Percentiles rank a stretch among this genome's conserved stretches.
Conservation (phyloP, 2,113 vertebrate genomes). For the Salminus brasiliensis region DNA sequence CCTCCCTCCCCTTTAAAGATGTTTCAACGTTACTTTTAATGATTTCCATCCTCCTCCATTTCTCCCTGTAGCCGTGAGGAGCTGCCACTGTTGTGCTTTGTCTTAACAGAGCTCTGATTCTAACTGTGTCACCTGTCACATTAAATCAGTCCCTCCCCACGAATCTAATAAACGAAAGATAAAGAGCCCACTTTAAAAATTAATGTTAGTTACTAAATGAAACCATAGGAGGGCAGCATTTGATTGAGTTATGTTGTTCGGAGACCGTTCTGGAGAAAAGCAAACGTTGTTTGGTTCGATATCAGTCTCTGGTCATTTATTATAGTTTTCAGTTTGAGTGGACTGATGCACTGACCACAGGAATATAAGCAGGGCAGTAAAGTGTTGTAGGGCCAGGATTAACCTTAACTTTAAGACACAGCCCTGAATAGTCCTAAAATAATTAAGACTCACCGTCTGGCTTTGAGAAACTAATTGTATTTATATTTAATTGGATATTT, state of each 20-base stretch:
- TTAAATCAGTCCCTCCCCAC: constrained; percentile 41
- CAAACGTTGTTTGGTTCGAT: background rate
- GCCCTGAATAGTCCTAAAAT: rapidly evolving
- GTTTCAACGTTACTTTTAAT: constrained; percentile 13
- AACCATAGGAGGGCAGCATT: constrained; percentile 72
- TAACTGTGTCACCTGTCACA: constrained; percentile 28
- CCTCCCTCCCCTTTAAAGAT: background rate
- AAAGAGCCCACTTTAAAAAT: constrained; percentile 31
- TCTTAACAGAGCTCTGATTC: constrained; percentile 5
- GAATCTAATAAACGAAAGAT: constrained; percentile 51
- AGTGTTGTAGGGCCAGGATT: background rate
- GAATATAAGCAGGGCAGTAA: background rate
- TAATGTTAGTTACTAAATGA: constrained; percentile 59
- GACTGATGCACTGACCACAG: background rate
- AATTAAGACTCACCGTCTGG: background rate
- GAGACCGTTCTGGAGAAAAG: background rate
- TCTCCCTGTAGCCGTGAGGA: background rate
- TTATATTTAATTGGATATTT: constrained; percentile 12
- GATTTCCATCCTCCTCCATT: background rate
- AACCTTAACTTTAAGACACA: background rate
- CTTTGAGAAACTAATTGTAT: background rate
- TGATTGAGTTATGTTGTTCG: constrained; percentile 55
- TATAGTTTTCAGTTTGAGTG: background rate
- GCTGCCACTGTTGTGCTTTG: constrained; percentile 1
- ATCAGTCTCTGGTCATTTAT: background rate